Evolutionary conservation across 2,888 invertebrate species (phyloP), one percentile per base, ranked within the genome.

Genomic region (Eilema depressum): DNA sequence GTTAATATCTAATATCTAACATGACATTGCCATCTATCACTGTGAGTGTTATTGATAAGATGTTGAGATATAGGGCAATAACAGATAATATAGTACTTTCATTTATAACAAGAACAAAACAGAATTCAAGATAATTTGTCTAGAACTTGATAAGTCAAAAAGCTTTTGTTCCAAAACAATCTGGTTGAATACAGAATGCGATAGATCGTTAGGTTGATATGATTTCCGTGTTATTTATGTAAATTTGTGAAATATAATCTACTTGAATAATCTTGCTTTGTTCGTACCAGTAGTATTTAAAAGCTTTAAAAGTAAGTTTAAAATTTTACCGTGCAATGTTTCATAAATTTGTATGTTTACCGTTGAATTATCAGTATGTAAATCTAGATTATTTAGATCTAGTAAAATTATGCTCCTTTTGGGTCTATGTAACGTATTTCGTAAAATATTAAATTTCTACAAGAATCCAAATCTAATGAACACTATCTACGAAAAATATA

Each of bases 11-110:
- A 64, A 71, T 62, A 65, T 71, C 26, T 41, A 56, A 23, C 25
- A 61, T 61, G 65, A 60, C 47, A 67, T 47, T 60, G 23, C 60
- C 37, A 68, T 71, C 30, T 56, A 71, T 68, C 71, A 71, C 25
- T 23, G 17, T 53, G 28, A 68, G 37, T 41, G 64, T 53, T 20
- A 64, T 53, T 53, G 65, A 59, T 63, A 56, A 47, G 37, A 64
- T 66, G 41, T 61, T 33, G 17, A 28, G 63, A 57, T 30, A 23
- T 23, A 25, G 25, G 26, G 25, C 60, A 63, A 28, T 56, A 37
- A 26, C 33, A 28, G 3, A 30, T 61, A 68, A 62, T 68, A 68
- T 12, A 17, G 47, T 53, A n/a, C 53, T 28, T 17, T 2, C 10
- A 28, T 20, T 25, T 14, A n/a, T 53, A 53, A 53, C 53, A 53